Base-by-base conservation (phyloP, 2,888 invertebrate species). In the Icerya purchasi region DNA sequence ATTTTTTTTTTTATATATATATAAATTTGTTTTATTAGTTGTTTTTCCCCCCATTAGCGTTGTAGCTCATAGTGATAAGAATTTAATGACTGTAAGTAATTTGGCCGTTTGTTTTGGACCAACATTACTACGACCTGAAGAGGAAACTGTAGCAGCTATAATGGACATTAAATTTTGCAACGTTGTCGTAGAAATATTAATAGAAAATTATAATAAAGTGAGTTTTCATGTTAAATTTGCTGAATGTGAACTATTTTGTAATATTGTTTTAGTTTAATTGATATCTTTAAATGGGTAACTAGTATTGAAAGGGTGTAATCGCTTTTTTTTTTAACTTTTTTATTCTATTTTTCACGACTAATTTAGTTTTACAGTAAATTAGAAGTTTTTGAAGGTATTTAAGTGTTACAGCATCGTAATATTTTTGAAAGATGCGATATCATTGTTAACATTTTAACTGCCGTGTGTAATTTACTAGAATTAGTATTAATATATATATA, bases 101-200 rank as follows among this genome's bases (percentile, higher is more conserved):
- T 77, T 98, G 68, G 94, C 93, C 2, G 96, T 98, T 58, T 97
- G 97, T 72, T 96, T 97, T 75, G 97, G 96, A 22, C 97, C 97
- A 25, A 96, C 96, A 57, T 76, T 98, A 68, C 77, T 98, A 71
- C 79, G 96, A 62, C 89, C 96, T 3, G 86, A 90, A 75, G 90
- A 93, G 71, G 96, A 97, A 76, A 91, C 94, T 8, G 90, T 98
- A 62, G 94, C 97, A 61, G 91, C 94, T 69, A 96, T 98, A 69
- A 86, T 97, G 79, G 94, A 98, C 74, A 88, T 97, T 66, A 98
- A 98, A 76, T 98, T 97, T 77, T 93, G 92, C 76, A 97, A 97
- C 75, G 90, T 97, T 69, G 90, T 97, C 65, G 92, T 97, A 60
- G 96, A 97, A 76, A 89, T 96, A 70, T 78, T 97, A 64, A 88